Evolutionary conservation across 2,888 invertebrate species (phyloP).

Genomic region (Harpalus rufipes): DNA sequence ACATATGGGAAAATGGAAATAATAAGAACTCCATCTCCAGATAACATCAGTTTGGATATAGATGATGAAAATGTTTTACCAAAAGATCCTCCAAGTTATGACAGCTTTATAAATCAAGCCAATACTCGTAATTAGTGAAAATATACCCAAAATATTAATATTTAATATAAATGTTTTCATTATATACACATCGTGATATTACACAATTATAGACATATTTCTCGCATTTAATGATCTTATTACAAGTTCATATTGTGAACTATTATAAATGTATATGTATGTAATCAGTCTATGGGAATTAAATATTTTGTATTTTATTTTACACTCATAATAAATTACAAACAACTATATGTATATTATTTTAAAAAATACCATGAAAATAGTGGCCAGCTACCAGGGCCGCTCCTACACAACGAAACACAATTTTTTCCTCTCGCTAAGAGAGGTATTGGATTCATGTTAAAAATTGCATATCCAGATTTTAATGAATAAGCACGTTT

Average conservation of each 20-base stretch:
- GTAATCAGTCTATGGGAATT: neutral
- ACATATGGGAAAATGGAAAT: conserved; percentile 23
- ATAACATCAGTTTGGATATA: neutral
- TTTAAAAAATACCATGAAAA: neutral
- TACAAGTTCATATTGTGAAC: too few species aligned
- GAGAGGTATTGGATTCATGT: too few species aligned
- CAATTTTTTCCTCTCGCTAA: too few species aligned
- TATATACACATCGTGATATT: too few species aligned
- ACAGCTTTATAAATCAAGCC: conserved; percentile 24
- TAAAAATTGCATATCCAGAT: too few species aligned
- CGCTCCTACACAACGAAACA: too few species aligned
- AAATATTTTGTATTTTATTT: neutral
- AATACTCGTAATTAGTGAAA: neutral
- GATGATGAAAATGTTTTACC: conserved; percentile 17
- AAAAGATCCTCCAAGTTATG: conserved; percentile 43
- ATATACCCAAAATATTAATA: neutral
- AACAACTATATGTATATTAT: neutral
- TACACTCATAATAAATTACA: neutral
- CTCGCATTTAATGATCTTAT: too few species aligned
- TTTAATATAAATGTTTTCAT: too few species aligned
- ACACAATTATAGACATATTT: too few species aligned
- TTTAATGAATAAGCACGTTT: too few species aligned
- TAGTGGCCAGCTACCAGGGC: too few species aligned
- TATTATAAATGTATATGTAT: too few species aligned
- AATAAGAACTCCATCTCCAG: neutral